These are phyloP conservation scores for Gymnoscopelus braueri DNA, from an alignment of 2,797 vertebrate species.

Conservation along the genomic window DNA sequence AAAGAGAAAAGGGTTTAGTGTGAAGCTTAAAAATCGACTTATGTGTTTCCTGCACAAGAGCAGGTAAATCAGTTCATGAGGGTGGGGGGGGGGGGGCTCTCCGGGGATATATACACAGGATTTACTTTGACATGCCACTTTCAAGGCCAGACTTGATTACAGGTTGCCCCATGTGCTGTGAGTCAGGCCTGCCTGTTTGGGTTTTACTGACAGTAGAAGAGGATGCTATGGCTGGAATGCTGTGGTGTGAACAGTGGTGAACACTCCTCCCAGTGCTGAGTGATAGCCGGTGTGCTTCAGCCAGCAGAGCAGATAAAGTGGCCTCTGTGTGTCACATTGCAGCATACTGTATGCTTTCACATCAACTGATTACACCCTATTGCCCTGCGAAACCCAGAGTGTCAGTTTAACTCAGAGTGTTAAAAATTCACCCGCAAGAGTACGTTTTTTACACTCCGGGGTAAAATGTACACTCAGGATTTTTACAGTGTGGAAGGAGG, in stretches of 20 bases:
- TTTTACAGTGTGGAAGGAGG: conserved; percentile 27
- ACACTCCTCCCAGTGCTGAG: conserved; percentile 64
- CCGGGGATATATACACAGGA: conserved; percentile 69
- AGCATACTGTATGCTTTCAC: conserved; percentile 51
- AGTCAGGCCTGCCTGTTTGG: conserved; percentile 70
- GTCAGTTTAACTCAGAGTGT: too few relatives aligned
- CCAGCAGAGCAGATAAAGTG: conserved; percentile 58
- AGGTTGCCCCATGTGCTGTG: conserved; percentile 71
- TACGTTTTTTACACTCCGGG: too few relatives aligned
- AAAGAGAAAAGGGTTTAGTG: conserved; percentile 48
- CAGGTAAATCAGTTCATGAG: conserved; percentile 56
- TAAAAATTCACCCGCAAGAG: too few relatives aligned
- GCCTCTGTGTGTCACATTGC: conserved; percentile 68
- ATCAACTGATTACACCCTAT: conserved; percentile 31
- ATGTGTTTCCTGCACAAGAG: conserved; percentile 65
- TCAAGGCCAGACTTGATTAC: conserved; percentile 70
- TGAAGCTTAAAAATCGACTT: conserved; percentile 66
- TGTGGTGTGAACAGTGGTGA: conserved; percentile 74
- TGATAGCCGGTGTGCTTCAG: conserved; percentile 60
- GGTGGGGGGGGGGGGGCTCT: conserved; percentile 63
- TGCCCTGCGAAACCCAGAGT: too few relatives aligned
- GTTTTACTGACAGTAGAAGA: conserved; percentile 75
- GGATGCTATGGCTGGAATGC: conserved; percentile 79
- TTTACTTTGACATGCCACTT: conserved; percentile 64
- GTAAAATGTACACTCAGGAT: too few relatives aligned